Evolutionary conservation across 37 sponge, comb jelly and placozoan species (phyloP), one percentile per base, ranked within the genome.

Genomic region (Crambe crambe): DNA sequence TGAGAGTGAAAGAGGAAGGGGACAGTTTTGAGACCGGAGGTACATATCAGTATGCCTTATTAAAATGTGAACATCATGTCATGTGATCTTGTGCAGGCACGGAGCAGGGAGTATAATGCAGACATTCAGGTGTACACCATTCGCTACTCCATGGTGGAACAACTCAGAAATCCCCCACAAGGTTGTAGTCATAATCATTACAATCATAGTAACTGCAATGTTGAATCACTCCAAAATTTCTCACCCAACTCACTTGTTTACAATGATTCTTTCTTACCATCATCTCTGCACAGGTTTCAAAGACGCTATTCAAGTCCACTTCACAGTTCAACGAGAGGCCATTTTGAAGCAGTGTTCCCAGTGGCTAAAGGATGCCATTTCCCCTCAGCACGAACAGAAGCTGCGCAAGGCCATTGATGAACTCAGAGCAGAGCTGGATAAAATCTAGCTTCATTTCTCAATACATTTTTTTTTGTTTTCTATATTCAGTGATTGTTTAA

Each of bases 101-200:
- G 83, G 23, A 87, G 91, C 68, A 38, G 60, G 22, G 68, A 84
- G 43, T 94, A 90, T 77, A 94, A 94, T 71, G 85, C 88, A 25
- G 79, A 87, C 27, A 40, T 94, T 27, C 88, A 81, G 36, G 88
- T 90, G 18, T 74, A 81, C 61, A 94, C 95, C 8, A 77, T 94
- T 34, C 56, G 95, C 18, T 83, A 90, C 87, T 91, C 95, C 18
- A 94, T 94, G 95, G 25, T 90, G 79, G 95, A 85, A 32, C 88
- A 87, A 61, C 82, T 94, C 20, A 80, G 91, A 60, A 79, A 90
- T 70, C 95, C 95, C 38, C 88, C 90, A 34, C 51, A 32, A 79
- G 94, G 94, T 93, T 57, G n/a, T 40, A 54, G 15, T 1, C 27
- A 56, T 35, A 15, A 17, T 21, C 44, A 8, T 39, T 26, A 31